Conservation (phyloP, 2,113 vertebrate genomes). For the Leptodactylus fuscus region DNA sequence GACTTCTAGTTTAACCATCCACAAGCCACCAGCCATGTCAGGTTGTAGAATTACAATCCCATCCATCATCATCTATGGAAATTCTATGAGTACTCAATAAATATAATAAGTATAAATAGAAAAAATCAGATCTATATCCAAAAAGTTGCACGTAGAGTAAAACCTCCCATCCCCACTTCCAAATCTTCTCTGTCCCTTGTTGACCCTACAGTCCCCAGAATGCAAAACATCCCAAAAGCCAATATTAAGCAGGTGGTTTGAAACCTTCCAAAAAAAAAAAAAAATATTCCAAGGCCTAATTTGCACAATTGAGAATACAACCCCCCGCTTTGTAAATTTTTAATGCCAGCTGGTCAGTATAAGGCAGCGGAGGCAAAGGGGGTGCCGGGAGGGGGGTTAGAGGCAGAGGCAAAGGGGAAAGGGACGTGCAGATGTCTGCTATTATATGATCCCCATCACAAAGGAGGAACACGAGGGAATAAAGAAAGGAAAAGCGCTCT, state of each 20-base stretch:
- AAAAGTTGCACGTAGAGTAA: background rate
- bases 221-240: background rate
- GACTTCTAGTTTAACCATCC: background rate
- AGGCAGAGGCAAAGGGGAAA: background rate
- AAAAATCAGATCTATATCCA: background rate
- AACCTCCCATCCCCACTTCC: background rate
- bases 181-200: background rate
- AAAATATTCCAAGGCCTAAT: slow-evolving; percentile 16
- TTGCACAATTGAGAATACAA: background rate
- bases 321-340: background rate
- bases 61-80: background rate
- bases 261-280: background rate
- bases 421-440: slow-evolving; percentile 48
- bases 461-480: slow-evolving; percentile 20
- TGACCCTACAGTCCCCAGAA: background rate
- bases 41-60: background rate
- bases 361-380: background rate
- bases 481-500: slow-evolving; percentile 16
- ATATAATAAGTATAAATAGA: background rate
- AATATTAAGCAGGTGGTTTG: slow-evolving; percentile 52
- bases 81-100: background rate
- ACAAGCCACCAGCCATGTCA: no score
- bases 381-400: background rate
- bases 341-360: background rate
- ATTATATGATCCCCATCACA: slow-evolving; percentile 36